phyloP scores from a whole-genome alignment of 2,888 invertebrate genomes.

The Hydrotaea diabolus region DNA sequence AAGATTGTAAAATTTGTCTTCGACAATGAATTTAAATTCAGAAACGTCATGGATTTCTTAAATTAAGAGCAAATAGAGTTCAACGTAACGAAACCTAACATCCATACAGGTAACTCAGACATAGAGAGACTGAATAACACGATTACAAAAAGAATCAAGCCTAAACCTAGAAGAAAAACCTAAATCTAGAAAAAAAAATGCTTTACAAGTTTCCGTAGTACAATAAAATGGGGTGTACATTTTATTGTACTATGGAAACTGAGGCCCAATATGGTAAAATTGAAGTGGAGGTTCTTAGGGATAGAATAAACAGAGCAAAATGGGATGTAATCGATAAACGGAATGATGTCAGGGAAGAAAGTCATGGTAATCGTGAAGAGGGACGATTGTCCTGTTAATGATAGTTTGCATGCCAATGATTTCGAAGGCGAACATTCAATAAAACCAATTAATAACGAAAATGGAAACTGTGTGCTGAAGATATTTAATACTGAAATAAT shows the following conservation, averaged over 20 bases:
- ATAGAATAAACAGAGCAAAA: not conserved
- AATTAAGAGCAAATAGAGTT: not conserved
- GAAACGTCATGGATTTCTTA: not conserved
- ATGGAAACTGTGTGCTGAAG: no score
- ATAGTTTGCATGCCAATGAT: not conserved
- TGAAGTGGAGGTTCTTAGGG: not conserved
- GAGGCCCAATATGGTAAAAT: slow-evolving; percentile 48
- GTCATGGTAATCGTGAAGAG: not conserved
- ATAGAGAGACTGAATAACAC: no score
- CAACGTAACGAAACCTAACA: slow-evolving; percentile 38
- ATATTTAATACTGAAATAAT: no score
- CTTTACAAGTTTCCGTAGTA: slow-evolving; percentile 58
- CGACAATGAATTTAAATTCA: no score
- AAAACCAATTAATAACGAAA: no score
- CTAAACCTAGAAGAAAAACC: not conserved
- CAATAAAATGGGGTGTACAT: slow-evolving; percentile 50
- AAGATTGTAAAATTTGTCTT: not conserved
- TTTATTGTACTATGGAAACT: no score
- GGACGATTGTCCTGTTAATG: no score
- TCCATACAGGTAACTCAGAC: not conserved
- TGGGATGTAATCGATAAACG: not conserved
- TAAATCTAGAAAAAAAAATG: slow-evolving; percentile 53
- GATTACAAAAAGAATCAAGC: not conserved
- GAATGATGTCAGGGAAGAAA: not conserved
- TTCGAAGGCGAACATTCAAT: not conserved